These are phyloP conservation scores for Pipistrellus pygmaeus DNA, from an alignment of 2,797 vertebrate genomes.

Conservation along the genomic window DNA sequence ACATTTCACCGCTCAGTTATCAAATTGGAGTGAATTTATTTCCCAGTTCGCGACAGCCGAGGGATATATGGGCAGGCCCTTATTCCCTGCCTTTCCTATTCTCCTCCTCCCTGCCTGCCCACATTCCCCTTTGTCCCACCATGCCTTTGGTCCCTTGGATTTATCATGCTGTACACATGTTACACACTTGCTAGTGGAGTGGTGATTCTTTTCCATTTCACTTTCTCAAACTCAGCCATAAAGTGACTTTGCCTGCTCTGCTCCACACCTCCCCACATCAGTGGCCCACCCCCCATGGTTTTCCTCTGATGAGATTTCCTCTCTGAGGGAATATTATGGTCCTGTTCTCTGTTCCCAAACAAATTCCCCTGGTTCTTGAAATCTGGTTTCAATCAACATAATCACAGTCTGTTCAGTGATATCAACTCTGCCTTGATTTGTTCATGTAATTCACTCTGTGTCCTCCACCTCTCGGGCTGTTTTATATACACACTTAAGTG, in stretches of 20 bases:
- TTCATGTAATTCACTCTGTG: conserved; percentile 1
- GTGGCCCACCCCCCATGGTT: not conserved
- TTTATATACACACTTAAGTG: conserved; percentile 54
- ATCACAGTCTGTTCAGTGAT: conserved; percentile 67
- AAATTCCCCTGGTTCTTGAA: conserved; percentile 66
- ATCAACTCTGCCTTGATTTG: conserved; percentile 72
- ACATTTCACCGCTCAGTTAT: conserved; percentile 5
- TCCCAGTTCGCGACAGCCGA: not conserved
- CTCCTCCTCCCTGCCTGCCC: not conserved
- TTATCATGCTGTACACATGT: accelerated
- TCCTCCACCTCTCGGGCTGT: not conserved
- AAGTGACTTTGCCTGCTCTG: not conserved
- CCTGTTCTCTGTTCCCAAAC: conserved; percentile 62
- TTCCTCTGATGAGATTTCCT: conserved; percentile 69
- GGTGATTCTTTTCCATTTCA: not conserved
- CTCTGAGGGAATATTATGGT: conserved; percentile 62
- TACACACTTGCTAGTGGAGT: not conserved
- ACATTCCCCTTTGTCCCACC: not conserved
- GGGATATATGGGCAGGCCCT: not conserved
- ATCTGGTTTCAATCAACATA: conserved; percentile 76
- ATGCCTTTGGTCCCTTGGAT: not conserved
- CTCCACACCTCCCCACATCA: accelerated
- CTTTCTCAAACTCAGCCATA: not conserved
- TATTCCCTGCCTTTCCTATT: not conserved
- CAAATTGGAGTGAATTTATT: not conserved